A percentile compares a stretch with the other conserved stretches of the same genome.
Evolutionary conservation across 2,888 invertebrate genomes (phyloP).

Genomic region (Caradrina clavipalpis): DNA sequence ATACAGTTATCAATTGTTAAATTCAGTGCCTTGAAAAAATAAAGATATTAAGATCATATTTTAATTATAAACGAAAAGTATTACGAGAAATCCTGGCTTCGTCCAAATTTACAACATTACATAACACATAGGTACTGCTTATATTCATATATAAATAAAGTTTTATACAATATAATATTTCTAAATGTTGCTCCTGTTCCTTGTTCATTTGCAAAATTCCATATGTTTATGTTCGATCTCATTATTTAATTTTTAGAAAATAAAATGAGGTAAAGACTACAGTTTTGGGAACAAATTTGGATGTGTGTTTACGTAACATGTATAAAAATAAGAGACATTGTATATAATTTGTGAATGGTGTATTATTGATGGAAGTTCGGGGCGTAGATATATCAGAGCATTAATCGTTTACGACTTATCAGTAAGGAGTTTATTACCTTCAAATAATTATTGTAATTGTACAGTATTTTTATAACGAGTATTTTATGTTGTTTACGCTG

Average conservation of each 20-base stretch:
- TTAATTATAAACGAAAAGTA: conserved; percentile 78
- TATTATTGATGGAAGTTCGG: conserved; percentile 81
- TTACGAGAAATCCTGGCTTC: conserved; percentile 73
- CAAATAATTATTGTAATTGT: conserved; percentile 88
- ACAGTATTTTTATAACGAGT: conserved; percentile 90
- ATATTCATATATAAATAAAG: conserved; percentile 69
- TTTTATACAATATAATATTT: conserved; percentile 67
- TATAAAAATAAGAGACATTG: conserved; percentile 86
- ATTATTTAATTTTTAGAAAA: conserved; percentile 91
- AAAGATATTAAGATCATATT: conserved; percentile 83
- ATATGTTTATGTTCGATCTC: conserved; percentile 90
- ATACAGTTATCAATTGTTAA: conserved; percentile 86
- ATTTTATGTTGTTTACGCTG: conserved; percentile 83
- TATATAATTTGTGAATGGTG: conserved; percentile 89
- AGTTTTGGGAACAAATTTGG: conserved; percentile 90
- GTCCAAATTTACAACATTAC: conserved; percentile 75
- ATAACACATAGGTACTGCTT: conserved; percentile 68
- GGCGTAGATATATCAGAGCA: conserved; percentile 82
- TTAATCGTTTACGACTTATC: conserved; percentile 83
- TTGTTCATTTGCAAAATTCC: conserved; percentile 83
- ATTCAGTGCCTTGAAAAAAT: conserved; percentile 88
- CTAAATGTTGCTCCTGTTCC: conserved; percentile 69
- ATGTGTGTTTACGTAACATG: conserved; percentile 90
- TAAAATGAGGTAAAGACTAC: conserved; percentile 90
- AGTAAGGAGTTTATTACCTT: conserved; percentile 87